phyloP scores from a whole-genome alignment of 1,140 invertebrate species.

The Drosophila punjabiensis region DNA sequence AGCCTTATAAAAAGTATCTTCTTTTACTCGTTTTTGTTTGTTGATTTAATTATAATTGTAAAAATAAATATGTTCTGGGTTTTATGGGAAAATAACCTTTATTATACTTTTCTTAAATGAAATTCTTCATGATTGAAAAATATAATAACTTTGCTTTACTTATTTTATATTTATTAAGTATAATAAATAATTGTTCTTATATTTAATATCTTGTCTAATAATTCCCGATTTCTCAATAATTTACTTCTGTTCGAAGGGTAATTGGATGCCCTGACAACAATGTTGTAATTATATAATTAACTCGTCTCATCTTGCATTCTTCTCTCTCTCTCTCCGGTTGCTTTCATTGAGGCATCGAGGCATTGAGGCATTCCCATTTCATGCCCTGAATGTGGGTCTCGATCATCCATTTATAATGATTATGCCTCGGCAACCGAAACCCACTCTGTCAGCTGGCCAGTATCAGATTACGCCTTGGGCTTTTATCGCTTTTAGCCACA shows the following conservation, averaged over 20 bases:
- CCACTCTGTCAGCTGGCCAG: conserved; percentile 33
- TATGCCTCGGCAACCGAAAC: conserved; percentile 26
- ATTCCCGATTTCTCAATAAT: too few species aligned
- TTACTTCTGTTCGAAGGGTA: background rate
- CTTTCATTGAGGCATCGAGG: conserved; percentile 19
- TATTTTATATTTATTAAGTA: too few species aligned
- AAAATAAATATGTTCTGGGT: background rate
- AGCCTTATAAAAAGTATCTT: too few species aligned
- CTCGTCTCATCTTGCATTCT: conserved; percentile 17
- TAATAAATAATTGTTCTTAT: too few species aligned
- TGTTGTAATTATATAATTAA: conserved; percentile 11
- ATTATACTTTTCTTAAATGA: background rate
- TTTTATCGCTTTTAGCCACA: conserved; percentile 23
- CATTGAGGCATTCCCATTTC: conserved; percentile 6
- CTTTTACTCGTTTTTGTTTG: too few species aligned
- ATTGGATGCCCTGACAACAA: conserved; percentile 1
- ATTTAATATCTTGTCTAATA: too few species aligned
- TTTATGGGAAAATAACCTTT: background rate
- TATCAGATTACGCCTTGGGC: conserved; percentile 49
- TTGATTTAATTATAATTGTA: background rate
- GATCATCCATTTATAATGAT: conserved; percentile 28
- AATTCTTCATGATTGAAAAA: background rate
- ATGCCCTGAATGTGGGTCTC: conserved; percentile 21
- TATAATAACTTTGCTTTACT: too few species aligned
- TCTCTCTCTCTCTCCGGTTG: background rate